phyloP scores from a whole-genome alignment of 2,113 vertebrate genomes.

The Pongo abelii region DNA sequence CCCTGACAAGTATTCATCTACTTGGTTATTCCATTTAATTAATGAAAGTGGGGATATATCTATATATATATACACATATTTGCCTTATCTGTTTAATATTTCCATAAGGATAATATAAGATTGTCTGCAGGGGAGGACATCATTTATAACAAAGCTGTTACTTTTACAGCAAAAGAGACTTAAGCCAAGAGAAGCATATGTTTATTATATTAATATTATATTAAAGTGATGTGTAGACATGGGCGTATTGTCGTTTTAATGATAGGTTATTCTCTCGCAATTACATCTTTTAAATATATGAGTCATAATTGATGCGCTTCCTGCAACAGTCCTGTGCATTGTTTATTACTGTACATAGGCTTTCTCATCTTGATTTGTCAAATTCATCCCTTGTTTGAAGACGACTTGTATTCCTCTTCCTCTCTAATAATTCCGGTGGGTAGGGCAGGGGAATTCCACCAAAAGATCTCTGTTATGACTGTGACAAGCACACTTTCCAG shows the following conservation, averaged over 20 bases:
- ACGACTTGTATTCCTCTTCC: not conserved
- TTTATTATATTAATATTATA: conserved; percentile 17
- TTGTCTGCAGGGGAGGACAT: not conserved
- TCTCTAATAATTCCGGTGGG: not conserved
- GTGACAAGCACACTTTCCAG: not conserved
- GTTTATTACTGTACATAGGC: not conserved
- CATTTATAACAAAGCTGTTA: not conserved
- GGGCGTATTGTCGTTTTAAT: conserved; percentile 10
- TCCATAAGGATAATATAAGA: not conserved
- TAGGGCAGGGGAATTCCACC: not conserved
- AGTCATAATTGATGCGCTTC: conserved; percentile 60
- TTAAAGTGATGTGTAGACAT: not conserved
- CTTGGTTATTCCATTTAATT: not conserved
- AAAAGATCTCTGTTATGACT: not conserved
- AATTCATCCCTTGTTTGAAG: not conserved
- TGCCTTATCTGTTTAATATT: not conserved
- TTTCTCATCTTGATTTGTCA: not conserved
- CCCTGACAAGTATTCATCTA: not conserved
- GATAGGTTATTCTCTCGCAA: conserved; percentile 42
- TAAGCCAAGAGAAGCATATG: conserved; percentile 1
- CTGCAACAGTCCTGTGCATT: conserved; percentile 10
- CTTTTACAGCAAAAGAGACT: conserved; percentile 16
- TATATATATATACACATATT: not conserved
- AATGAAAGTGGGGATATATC: not conserved
- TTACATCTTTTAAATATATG: conserved; percentile 60